phyloP scores from a whole-genome alignment of 2,797 vertebrate species.

The Lagothrix lagotricha region DNA sequence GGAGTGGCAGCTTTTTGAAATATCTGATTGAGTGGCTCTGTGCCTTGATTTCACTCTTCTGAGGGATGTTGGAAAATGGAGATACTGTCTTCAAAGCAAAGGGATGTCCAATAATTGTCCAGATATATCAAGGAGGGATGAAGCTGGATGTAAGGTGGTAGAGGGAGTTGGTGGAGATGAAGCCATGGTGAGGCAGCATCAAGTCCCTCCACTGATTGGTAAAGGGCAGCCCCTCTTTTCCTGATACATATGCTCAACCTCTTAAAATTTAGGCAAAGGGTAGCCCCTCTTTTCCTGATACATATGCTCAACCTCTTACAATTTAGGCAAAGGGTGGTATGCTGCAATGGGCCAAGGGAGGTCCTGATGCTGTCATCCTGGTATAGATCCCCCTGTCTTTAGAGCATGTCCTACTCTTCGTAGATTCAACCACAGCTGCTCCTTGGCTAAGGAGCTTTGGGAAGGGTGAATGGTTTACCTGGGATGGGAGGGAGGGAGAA shows the following conservation, averaged over 20 bases:
- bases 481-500: neutral
- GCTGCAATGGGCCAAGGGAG: neutral
- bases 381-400: neutral
- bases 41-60: neutral
- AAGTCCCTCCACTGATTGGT: neutral
- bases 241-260: neutral
- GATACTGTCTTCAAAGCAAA: neutral
- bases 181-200: neutral
- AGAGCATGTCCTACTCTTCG: neutral
- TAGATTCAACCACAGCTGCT: neutral
- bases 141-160: neutral
- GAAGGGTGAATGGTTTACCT: neutral
- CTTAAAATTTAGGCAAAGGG: neutral
- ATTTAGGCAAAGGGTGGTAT: neutral
- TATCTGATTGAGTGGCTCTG: neutral
- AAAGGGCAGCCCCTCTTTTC: no score
- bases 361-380: neutral
- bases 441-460: neutral
- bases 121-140: neutral
- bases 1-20: neutral
- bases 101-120: neutral
- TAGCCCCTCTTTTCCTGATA: rapidly evolving
- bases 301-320: neutral
- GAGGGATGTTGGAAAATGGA: neutral
- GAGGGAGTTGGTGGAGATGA: neutral